Evolutionary conservation across 2,113 vertebrate genomes (phyloP), one percentile per base, ranked within the genome.

Genomic region (Microtus ochrogaster): DNA sequence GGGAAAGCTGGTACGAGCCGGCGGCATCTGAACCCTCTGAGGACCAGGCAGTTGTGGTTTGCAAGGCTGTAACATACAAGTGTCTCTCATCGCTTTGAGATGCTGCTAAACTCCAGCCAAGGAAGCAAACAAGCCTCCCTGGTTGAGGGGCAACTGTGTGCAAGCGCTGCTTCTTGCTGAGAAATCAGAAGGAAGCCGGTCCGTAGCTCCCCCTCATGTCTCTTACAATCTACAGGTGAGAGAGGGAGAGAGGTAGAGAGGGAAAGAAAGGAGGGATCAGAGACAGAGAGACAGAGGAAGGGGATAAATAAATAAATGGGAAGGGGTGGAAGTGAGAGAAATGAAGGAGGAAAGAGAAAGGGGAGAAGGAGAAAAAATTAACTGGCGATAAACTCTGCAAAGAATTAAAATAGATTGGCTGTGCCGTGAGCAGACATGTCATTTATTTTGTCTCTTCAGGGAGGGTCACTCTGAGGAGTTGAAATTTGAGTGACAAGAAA

Each of bases 201-300:
- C 24, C 41, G 5, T 26, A 52, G 47, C 36, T 81, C 2, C 63
- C 41, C 30, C 19, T 66, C 44, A 44, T 17, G 22, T 4, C 36
- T 47, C 44, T 41, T 68, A n/a, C 10, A 30, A 24, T 72, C 39
- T 30, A 11, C 5, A 61, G 39, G 28, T 39, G 17, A 41, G 63
- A 76, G 47, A 17, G 33, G 10, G 30, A 47, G 36, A 36, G 13
- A 41, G 6, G n/a, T n/a, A 47, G 6, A 61, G 4, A 63, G 9
- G 39, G 39, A 36, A 63, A 36, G 1, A 26, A 39, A 28, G 12
- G 16, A 65, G 61, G 16, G 22, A 84, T 13, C 58, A 8, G 28
- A 19, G 39, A 33, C 4, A 30, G 1, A 44, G 24, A 4, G 24
- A 65, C 0, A 33, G 5, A 5, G 17, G 4, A 39, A 10, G 6